Base-by-base conservation (phyloP, 1,140 invertebrate genomes). In the Campoletis sonorensis region DNA sequence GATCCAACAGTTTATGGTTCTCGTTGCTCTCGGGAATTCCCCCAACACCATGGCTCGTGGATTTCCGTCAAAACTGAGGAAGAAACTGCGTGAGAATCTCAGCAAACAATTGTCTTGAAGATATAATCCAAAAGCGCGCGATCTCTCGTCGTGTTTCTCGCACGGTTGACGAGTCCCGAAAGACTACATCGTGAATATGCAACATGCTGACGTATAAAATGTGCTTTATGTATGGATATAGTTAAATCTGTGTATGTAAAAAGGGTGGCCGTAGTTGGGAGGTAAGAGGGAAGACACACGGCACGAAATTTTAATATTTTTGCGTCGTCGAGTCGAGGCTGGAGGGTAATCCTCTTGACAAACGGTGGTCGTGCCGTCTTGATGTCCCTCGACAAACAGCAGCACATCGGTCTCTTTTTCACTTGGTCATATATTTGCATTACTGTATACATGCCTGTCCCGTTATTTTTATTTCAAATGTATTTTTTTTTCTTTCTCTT, bases 271-370 rank as follows among this genome's bases (percentile, higher is more conserved):
- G n/a, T 7, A 23, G 37, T 13, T 37, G 49, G 18, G 51, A 64
- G 61, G 33, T 5, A 72, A 16, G 79, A 78, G 81, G 81, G 85
- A 68, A 83, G 85, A 87, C 67, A 33, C 26, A 70, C 85, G 85
- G 83, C 80, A 61, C 73, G 87, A 70, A 88, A 88, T 88, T 88
- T 88, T 87, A 86, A 87, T 88, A 88, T 70, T 88, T 86, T 77
- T 70, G 83, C 58, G 86, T 80, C 85, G 77, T 68, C 68, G 49
- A 81, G 80, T 81, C 71, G 78, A 79, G 79, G 45, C 79, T 71
- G 54, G 76, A 76, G 82, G 72, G 86, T 84, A 87, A 87, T 86
- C 83, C 85, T 80, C 86, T 86, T 87, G 87, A 87, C 87, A 87
- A 87, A 87, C 86, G 82, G 82, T 54, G 80, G 84, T 81, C 82